phyloP scores from a whole-genome alignment of 37 sponge, comb jelly and placozoan genomes.

The Mnemiopsis leidyi region DNA sequence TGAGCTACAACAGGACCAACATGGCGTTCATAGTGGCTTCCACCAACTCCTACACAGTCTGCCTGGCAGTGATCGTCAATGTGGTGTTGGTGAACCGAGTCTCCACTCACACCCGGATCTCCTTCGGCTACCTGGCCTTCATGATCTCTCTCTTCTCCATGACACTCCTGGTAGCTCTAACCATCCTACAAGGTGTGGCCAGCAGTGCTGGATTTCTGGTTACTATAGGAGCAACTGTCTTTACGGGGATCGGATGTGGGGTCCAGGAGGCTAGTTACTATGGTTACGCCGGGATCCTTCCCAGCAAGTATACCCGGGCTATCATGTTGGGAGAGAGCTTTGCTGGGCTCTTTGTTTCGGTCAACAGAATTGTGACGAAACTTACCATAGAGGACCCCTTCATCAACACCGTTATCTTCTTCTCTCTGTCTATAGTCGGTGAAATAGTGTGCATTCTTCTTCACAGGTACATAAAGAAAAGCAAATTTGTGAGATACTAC shows the following conservation, averaged over 20 bases:
- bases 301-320: constrained; percentile 74
- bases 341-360: constrained; percentile 73
- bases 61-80: constrained; percentile 68
- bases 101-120: constrained; percentile 70
- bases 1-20: constrained; percentile 70
- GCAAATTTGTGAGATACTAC: constrained; percentile 74
- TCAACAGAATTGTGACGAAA: constrained; percentile 80
- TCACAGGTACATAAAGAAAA: constrained; percentile 68
- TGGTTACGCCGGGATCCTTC: constrained; percentile 85
- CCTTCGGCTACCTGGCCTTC: constrained; percentile 76
- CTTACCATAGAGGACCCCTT: constrained; percentile 66
- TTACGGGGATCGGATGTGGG: constrained; percentile 55
- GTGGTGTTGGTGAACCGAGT: constrained; percentile 67
- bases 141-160: constrained; percentile 70
- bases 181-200: not conserved
- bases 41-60: constrained; percentile 63
- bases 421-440: constrained; percentile 76
- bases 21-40: constrained; percentile 70
- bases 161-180: constrained; percentile 65
- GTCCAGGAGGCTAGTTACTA: constrained; percentile 90
- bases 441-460: constrained; percentile 74
- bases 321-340: constrained; percentile 84
- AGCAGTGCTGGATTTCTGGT: not conserved
- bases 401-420: constrained; percentile 75
- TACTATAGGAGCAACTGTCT: constrained; percentile 30